These are phyloP conservation scores for Nymphalis io DNA, from an alignment of 1,140 invertebrate species.

Conservation along the genomic window DNA sequence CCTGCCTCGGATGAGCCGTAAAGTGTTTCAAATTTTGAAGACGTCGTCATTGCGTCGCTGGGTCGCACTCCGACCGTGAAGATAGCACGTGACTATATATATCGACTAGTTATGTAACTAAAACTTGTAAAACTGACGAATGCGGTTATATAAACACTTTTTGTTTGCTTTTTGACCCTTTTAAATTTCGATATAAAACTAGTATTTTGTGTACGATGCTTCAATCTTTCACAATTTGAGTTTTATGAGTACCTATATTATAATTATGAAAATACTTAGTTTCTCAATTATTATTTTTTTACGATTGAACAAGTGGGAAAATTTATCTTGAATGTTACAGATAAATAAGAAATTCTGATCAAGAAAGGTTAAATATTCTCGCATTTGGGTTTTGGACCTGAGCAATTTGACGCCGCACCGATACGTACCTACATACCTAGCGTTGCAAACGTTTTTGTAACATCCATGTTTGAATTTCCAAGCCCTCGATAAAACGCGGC, in stretches of 20 bases:
- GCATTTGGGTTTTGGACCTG: background rate
- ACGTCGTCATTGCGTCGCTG: background rate
- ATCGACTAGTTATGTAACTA: no score
- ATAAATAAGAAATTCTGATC: background rate
- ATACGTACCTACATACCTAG: background rate
- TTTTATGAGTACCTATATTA: no score
- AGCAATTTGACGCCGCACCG: background rate
- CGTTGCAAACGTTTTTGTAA: conserved; percentile 22
- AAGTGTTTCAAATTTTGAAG: conserved; percentile 12
- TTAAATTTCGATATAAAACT: no score
- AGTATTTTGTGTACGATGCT: no score
- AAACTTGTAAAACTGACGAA: no score
- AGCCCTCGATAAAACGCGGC: conserved; percentile 22
- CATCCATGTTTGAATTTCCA: conserved; percentile 23
- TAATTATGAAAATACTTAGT: no score
- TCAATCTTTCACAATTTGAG: no score
- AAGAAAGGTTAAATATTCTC: background rate
- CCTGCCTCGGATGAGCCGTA: background rate
- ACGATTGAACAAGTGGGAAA: no score
- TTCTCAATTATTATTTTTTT: no score
- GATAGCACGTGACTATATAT: background rate
- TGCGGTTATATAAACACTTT: no score
- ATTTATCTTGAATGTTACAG: no score
- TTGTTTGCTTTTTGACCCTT: no score
- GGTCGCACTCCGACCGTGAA: background rate